A percentile compares a stretch with the other conserved stretches of the same genome.
phyloP scores from a whole-genome alignment of 2,888 invertebrate species.

The Lathronympha strigana region DNA sequence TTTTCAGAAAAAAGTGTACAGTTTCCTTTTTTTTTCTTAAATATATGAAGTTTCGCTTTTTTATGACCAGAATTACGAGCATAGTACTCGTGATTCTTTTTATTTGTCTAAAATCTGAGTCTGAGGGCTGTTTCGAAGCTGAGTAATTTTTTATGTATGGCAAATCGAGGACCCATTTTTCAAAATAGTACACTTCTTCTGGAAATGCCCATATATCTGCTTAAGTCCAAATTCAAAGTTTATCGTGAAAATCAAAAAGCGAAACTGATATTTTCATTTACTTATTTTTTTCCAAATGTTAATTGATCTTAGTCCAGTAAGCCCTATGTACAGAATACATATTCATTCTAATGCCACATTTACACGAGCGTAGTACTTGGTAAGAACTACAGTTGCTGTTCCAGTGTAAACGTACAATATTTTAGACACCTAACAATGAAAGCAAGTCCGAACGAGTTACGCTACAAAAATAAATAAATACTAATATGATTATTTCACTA shows the following conservation, averaged over 20 bases:
- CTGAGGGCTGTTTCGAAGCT: too few species aligned
- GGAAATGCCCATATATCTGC: too few species aligned
- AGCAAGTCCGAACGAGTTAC: slow-evolving; percentile 36
- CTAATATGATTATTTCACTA: slow-evolving; percentile 44
- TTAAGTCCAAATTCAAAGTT: not conserved
- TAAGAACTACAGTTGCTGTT: too few species aligned
- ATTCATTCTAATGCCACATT: not conserved
- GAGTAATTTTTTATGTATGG: too few species aligned
- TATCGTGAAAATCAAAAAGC: not conserved
- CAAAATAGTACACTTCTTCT: too few species aligned
- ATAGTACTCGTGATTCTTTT: too few species aligned
- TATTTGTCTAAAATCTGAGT: too few species aligned
- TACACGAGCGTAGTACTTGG: not conserved
- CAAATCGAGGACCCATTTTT: too few species aligned
- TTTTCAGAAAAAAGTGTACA: too few species aligned
- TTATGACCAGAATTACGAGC: too few species aligned
- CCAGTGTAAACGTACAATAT: not conserved
- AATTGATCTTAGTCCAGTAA: not conserved
- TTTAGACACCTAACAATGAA: slow-evolving; percentile 3
- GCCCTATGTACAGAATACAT: not conserved
- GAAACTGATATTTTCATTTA: not conserved
- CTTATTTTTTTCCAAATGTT: not conserved
- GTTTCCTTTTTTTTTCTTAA: too few species aligned
- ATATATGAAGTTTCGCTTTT: too few species aligned
- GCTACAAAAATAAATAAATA: slow-evolving; percentile 46